A percentile compares a stretch with the other conserved stretches of the same genome.
These are phyloP conservation scores for Schizopygopsis pylzovi DNA, from an alignment of 2,797 vertebrate species.

Conservation along the genomic window DNA sequence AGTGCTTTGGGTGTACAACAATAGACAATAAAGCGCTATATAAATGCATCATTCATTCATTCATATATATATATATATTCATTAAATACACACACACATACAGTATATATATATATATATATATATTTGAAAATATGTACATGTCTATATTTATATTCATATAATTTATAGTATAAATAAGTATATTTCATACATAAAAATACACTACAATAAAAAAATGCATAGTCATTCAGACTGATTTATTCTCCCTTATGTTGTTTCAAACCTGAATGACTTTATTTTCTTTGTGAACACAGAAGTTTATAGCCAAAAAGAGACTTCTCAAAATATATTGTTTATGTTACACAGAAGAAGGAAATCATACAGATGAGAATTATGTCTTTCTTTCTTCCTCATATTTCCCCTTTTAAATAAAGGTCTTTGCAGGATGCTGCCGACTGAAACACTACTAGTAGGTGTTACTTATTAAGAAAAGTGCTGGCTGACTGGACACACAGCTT, in stretches of 20 bases:
- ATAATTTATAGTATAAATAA: too few relatives aligned
- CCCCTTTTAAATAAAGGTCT: not conserved
- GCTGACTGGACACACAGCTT: constrained; percentile 20
- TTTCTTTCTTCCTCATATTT: not conserved
- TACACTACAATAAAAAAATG: too few relatives aligned
- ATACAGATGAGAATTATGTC: not conserved
- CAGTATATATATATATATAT: too few relatives aligned
- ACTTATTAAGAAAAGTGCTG: not conserved
- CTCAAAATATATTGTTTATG: not conserved
- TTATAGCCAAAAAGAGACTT: not conserved
- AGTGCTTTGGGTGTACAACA: too few relatives aligned
- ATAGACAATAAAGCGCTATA: too few relatives aligned
- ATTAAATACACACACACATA: too few relatives aligned
- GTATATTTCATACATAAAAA: too few relatives aligned
- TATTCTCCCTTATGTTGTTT: not conserved
- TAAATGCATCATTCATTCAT: too few relatives aligned
- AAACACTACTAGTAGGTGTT: not conserved
- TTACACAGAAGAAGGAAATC: not conserved
- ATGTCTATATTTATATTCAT: too few relatives aligned
- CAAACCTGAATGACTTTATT: not conserved
- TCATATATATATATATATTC: too few relatives aligned
- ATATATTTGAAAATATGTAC: too few relatives aligned
- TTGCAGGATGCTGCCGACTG: not conserved
- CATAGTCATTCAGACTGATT: too few relatives aligned
- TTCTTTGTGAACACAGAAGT: not conserved